A percentile compares a stretch with the other conserved stretches of the same genome.
Conservation (phyloP, 2,888 invertebrate species). For the Creontiades dilutus region DNA sequence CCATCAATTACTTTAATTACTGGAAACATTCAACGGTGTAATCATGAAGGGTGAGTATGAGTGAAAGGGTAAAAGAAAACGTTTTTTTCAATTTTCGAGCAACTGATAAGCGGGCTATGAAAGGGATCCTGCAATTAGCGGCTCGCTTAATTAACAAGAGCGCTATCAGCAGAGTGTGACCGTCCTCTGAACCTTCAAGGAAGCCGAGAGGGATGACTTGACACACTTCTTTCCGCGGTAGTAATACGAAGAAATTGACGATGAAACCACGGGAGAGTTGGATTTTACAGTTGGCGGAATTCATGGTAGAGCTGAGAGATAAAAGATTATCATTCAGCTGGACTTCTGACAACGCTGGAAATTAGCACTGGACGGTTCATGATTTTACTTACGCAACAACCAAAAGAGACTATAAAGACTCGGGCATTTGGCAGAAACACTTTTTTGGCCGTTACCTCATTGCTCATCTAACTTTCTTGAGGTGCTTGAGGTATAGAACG, state of each 20-base stretch:
- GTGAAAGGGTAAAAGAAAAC: neutral
- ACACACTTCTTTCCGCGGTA: neutral
- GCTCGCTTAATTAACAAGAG: neutral
- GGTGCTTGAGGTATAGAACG: no score
- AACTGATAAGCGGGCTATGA: conserved; percentile 6
- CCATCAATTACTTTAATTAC: neutral
- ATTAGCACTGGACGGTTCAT: no score
- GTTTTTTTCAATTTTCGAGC: neutral
- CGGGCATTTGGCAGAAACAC: no score
- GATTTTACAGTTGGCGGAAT: no score
- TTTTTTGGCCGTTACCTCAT: no score
- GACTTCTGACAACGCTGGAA: no score
- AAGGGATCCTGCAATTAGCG: conserved; percentile 18
- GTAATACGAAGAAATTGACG: neutral
- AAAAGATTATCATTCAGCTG: no score
- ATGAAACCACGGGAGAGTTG: no score
- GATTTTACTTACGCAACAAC: no score
- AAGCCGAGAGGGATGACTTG: neutral
- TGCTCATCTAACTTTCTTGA: no score
- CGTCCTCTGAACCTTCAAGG: conserved; percentile 1
- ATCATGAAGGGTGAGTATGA: neutral
- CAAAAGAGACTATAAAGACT: no score
- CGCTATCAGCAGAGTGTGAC: conserved; percentile 36
- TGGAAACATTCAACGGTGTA: neutral
- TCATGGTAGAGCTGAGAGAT: no score